Evolutionary conservation across 2,888 invertebrate genomes (phyloP).

Genomic region (Ophonus ardosiacus): DNA sequence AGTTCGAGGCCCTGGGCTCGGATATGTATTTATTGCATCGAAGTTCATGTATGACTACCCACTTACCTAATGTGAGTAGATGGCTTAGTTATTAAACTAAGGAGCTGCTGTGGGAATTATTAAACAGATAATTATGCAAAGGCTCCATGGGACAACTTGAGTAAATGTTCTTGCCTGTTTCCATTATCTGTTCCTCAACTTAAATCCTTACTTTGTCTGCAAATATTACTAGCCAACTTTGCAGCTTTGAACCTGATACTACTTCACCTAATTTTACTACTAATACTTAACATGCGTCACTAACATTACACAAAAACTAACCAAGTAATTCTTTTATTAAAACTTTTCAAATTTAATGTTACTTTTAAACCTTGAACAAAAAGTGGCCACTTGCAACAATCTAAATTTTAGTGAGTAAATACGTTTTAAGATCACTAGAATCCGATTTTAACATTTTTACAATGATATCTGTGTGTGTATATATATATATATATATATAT

Average conservation of each 20-base stretch:
- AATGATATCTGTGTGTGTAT: no score
- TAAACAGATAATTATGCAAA: slow-evolving; percentile 58
- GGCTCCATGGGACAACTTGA: slow-evolving; percentile 40
- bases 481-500: no score
- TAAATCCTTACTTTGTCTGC: slow-evolving; percentile 7
- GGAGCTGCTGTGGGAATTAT: slow-evolving; percentile 59
- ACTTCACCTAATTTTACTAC: neutral
- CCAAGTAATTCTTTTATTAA: no score
- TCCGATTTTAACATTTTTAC: no score
- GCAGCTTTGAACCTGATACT: neutral
- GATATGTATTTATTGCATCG: slow-evolving; percentile 60
- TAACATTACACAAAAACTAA: no score
- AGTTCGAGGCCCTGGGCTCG: slow-evolving; percentile 48
- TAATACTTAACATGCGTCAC: neutral
- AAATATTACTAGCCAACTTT: slow-evolving; percentile 27
- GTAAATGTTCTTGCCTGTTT: slow-evolving; percentile 45
- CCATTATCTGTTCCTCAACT: slow-evolving; percentile 44
- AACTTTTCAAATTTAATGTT: no score
- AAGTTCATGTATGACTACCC: slow-evolving; percentile 46
- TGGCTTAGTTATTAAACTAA: slow-evolving; percentile 61
- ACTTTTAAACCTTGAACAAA: no score
- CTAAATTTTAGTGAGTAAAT: no score
- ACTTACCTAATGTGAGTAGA: slow-evolving; percentile 59
- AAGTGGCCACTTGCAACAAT: no score
- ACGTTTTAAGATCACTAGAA: no score